Evolutionary conservation across 1,140 invertebrate genomes (phyloP), one percentile per base, ranked within the genome.

Genomic region (Helicorthomorpha holstii): DNA sequence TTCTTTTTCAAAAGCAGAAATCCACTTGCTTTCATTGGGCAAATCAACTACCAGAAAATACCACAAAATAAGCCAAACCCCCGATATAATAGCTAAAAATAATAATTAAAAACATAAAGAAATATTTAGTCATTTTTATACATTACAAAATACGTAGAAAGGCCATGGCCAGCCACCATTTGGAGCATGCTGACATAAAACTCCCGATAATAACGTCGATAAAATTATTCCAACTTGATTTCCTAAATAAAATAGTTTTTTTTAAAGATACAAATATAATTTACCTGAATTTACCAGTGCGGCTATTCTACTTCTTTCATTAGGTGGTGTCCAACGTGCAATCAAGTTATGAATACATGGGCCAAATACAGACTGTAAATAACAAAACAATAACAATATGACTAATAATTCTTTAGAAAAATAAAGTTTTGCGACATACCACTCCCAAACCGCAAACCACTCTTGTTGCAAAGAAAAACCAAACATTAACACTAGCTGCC

Each of bases 341-440:
- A 85, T 82, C 74, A 93, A 80, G 1, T 85, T 83, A 56, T 87
- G 81, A 52, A 92, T 90, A n/a, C 86, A 80, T 21, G 90, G 89
- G 80, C 86, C 93, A 2, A 85, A 89, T 3, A 83, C 87, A 51
- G 88, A 86, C 69, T 91, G 53, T 59, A 12, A 55, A n/a, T n/a
- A n/a, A n/a, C n/a, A n/a, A n/a, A n/a, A n/a, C n/a, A n/a, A n/a
- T n/a, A n/a, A n/a, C n/a, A n/a, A n/a, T n/a, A n/a, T n/a, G n/a
- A n/a, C n/a, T n/a, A n/a, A n/a, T n/a, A n/a, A n/a, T n/a, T n/a
- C n/a, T n/a, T n/a, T n/a, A n/a, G n/a, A n/a, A n/a, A n/a, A n/a
- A n/a, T n/a, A n/a, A n/a, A n/a, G n/a, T n/a, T n/a, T n/a, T n/a
- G n/a, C n/a, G n/a, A n/a, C n/a, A n/a, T n/a, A n/a, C n/a, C n/a